A percentile compares a stretch with the other conserved stretches of the same genome.
Conservation (phyloP, 2,113 vertebrate genomes). For the Cyphomyrus plagiostoma region DNA sequence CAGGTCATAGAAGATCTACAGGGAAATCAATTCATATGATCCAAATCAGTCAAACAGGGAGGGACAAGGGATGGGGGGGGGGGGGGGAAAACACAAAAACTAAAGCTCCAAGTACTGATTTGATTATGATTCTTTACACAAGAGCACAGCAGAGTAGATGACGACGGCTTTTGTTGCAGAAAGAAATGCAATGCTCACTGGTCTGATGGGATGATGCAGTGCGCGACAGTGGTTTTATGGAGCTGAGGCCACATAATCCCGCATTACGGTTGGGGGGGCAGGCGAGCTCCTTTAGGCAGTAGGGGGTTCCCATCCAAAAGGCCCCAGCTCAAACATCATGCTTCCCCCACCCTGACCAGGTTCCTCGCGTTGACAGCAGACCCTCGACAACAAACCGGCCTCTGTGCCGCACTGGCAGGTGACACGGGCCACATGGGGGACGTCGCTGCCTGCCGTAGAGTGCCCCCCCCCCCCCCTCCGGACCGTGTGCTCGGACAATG, state of each 20-base stretch:
- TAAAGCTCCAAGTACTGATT: not conserved
- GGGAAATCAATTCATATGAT: not conserved
- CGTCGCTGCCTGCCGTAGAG: conserved; percentile 5
- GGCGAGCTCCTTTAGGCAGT: not conserved
- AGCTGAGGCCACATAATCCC: not conserved
- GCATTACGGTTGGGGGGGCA: not conserved
- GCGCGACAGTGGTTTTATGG: not conserved
- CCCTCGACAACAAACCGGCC: not conserved
- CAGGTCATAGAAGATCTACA: conserved; percentile 86
- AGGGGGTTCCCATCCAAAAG: not conserved
- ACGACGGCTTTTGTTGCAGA: not conserved
- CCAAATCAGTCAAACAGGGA: not conserved
- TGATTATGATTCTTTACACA: not conserved
- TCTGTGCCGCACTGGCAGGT: conserved; percentile 1
- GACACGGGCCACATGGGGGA: not conserved
- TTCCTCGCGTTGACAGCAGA: not conserved
- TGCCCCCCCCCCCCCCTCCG: not conserved
- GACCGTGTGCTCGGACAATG: not conserved
- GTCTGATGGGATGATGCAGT: not conserved
- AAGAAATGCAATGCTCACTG: not conserved
- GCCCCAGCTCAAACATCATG: not conserved
- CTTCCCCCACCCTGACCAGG: not conserved
- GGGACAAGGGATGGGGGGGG: not conserved
- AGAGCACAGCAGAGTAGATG: not conserved
- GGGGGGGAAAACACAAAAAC: conserved; percentile 21